Evolutionary conservation across 2,113 vertebrate species (phyloP), one percentile per base, ranked within the genome.

Genomic region (Rhipidura dahli): DNA sequence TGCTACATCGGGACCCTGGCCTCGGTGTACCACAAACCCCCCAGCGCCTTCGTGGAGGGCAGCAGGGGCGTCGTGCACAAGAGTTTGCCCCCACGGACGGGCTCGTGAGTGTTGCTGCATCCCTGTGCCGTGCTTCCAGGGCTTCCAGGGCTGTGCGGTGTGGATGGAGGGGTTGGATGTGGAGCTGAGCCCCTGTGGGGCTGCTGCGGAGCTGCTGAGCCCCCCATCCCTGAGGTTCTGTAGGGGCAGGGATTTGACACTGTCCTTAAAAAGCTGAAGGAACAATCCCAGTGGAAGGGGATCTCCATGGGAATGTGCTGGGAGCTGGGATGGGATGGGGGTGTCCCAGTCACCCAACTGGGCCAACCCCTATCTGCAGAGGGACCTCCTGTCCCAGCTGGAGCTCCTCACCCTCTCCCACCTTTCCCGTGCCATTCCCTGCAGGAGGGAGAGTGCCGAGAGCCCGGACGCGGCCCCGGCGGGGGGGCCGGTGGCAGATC

Each of bases 11-110:
- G 99, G 23, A 99, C 99, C 0, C 97, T 99, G 97, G 99, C 99
- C 42, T 99, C 99, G 0, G 99, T 99, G 89, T 99, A 99, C 95
- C 99, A 99, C 98, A 99, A 99, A 96, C 99, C 99, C 3, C 99
- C 99, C 95, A 99, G 98, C 12, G 99, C 99, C 95, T 99, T 99
- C 35, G 99, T 99, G 92, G 99, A 99, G 97, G 99, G 99, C 39
- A 99, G 99, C 97, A 98, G 99, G 2, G 99, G 99, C 1, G 98
- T 99, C 5, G 98, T 99, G 90, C 99, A 99, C 96, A 99, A 99
- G 98, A 99, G 98, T 45, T 96, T 99, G 72, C 98, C 98, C 2
- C 98, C 98, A 0, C 98, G 98, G 20, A 97, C 98, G 1, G 99
- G 98, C 97, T 99, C 99, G 99, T 99, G 97, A 99, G 99, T 99